Percentiles rank a stretch among this genome's conserved stretches.
Evolutionary conservation across 2,113 vertebrate genomes (phyloP).

Genomic region (Vulpes lagopus): DNA sequence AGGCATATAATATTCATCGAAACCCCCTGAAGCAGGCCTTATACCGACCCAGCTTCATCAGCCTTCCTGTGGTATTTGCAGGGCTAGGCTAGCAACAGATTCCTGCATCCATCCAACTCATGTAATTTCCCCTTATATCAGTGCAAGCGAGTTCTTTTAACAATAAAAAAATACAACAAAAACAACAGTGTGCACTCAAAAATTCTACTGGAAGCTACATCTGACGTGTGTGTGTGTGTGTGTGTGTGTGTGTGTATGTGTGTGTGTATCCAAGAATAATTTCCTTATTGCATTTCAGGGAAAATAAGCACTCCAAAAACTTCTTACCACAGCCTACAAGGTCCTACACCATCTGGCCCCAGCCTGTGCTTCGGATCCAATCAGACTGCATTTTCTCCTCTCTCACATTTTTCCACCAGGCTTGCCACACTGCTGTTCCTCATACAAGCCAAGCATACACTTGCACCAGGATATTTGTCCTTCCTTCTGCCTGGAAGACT

Average conservation of each 20-base stretch:
- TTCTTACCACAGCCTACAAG: background rate
- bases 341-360: background rate
- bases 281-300: background rate
- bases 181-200: background rate
- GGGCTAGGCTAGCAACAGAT: background rate
- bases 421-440: background rate
- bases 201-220: background rate
- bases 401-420: background rate
- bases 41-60: background rate
- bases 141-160: background rate
- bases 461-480: too few species aligned
- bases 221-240: background rate
- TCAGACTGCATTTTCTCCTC: background rate
- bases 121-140: background rate
- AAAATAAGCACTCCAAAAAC: background rate
- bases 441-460: background rate
- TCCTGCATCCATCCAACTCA: background rate
- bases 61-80: background rate
- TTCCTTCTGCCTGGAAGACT: background rate
- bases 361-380: background rate
- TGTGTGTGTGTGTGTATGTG: background rate
- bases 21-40: background rate
- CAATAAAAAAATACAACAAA: background rate
- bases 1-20: background rate
- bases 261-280: background rate